Evolutionary conservation across 2,888 invertebrate species (phyloP).

Genomic region (Odontomyia ornata): DNA sequence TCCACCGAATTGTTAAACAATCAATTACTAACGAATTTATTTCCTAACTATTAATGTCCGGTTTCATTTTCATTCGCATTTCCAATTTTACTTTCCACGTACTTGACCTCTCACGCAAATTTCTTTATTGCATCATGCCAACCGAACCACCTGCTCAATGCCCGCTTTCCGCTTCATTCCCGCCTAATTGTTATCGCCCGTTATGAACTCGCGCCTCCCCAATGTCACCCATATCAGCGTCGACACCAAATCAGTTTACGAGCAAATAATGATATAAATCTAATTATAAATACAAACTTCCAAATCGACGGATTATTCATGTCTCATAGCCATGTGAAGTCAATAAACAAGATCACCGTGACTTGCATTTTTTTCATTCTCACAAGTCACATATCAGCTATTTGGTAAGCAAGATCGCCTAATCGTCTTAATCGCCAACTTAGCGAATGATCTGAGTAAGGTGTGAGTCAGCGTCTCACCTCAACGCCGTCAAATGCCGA

Average conservation of each 20-base stretch:
- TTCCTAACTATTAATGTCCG: conserved; percentile 33
- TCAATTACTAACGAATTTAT: neutral
- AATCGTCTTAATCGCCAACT: neutral
- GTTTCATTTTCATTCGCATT: conserved; percentile 26
- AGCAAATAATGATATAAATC: neutral
- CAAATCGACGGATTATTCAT: neutral
- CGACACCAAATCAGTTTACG: neutral
- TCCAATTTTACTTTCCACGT: conserved; percentile 39
- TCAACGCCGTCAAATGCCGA: neutral
- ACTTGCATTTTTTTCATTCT: neutral
- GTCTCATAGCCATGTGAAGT: neutral
- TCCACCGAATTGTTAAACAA: neutral
- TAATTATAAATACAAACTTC: neutral
- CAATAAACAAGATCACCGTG: conserved; percentile 16
- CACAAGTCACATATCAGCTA: neutral
- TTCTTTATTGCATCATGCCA: conserved; percentile 16
- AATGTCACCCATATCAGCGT: neutral
- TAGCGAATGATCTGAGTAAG: neutral
- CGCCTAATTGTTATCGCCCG: neutral
- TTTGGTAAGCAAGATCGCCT: neutral
- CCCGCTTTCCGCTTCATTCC: neutral
- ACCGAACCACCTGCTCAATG: neutral
- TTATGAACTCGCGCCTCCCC: neutral
- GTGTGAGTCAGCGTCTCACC: neutral
- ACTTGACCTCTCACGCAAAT: conserved; percentile 31